Percentiles rank a stretch among this genome's conserved stretches.
phyloP scores from a whole-genome alignment of 92 coral and sea anemone genomes.

The Palythoa caribaeorum region DNA sequence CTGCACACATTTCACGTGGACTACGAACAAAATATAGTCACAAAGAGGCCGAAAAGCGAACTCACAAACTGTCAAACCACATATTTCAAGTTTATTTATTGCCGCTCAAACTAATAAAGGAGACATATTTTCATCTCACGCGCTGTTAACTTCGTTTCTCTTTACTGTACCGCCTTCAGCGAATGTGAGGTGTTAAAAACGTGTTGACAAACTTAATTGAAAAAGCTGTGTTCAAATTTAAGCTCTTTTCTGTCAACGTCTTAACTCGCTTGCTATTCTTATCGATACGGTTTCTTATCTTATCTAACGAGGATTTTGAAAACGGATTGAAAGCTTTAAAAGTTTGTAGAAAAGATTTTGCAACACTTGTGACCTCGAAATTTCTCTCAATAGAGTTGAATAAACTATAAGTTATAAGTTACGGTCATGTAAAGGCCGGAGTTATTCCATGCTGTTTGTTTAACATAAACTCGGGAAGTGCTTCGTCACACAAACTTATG shows the following conservation, averaged over 20 bases:
- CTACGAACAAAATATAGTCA: slow-evolving; percentile 66
- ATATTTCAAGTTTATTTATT: slow-evolving; percentile 55
- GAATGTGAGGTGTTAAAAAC: slow-evolving; percentile 63
- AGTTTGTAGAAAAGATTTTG: neutral
- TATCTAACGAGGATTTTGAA: neutral
- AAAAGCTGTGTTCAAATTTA: slow-evolving; percentile 35
- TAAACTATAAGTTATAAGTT: neutral
- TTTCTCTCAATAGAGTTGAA: neutral
- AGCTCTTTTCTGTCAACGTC: neutral
- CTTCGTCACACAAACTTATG: slow-evolving; percentile 39
- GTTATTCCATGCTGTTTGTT: slow-evolving; percentile 44
- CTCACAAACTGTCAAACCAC: slow-evolving; percentile 73
- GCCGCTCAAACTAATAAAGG: slow-evolving; percentile 75
- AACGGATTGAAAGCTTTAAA: slow-evolving; percentile 1
- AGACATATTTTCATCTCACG: slow-evolving; percentile 68
- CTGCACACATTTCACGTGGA: slow-evolving; percentile 60
- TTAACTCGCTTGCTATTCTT: neutral
- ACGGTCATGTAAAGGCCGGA: neutral
- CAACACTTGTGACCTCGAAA: neutral
- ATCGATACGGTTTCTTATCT: neutral
- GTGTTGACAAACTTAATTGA: slow-evolving; percentile 85
- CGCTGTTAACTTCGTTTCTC: slow-evolving; percentile 75
- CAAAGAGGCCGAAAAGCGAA: slow-evolving; percentile 74
- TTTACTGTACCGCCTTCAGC: slow-evolving; percentile 81
- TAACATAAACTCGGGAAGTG: slow-evolving; percentile 53